Evolutionary conservation across 2,113 vertebrate species (phyloP).

Genomic region (Corythaixoides concolor): DNA sequence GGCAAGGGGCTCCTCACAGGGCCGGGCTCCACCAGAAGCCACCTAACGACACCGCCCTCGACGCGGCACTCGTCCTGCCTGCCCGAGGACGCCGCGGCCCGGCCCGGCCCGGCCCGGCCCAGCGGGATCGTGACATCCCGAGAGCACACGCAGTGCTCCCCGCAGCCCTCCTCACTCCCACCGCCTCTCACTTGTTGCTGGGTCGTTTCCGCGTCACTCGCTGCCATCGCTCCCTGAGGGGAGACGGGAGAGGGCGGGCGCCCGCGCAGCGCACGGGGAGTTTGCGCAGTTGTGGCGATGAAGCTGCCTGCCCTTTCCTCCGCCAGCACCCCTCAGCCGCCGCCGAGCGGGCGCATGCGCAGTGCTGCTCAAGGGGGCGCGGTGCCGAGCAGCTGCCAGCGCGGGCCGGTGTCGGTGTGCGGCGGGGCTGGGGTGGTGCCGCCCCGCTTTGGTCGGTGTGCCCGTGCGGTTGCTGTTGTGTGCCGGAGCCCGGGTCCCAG

Average conservation of each 20-base stretch:
- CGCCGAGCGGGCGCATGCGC: not conserved
- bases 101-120: no score
- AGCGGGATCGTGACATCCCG: not conserved
- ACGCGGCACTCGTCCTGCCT: accelerated
- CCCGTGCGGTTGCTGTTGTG: not conserved
- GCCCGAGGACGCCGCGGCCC: no score
- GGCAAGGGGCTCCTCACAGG: not conserved
- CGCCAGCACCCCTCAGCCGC: accelerated
- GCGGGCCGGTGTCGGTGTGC: accelerated
- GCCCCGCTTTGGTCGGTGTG: not conserved
- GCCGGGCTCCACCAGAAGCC: not conserved
- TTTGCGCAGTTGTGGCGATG: not conserved
- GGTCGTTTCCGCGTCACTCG: accelerated
- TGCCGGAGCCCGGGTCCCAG: no score
- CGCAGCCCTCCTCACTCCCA: not conserved
- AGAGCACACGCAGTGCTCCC: not conserved
- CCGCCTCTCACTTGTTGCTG: constrained; percentile 42
- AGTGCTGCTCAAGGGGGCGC: no score
- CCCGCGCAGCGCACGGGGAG: not conserved
- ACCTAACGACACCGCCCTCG: accelerated
- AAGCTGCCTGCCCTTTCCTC: not conserved
- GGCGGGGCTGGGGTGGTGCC: accelerated
- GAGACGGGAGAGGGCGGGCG: accelerated
- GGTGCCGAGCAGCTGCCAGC: accelerated
- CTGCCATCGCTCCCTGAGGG: not conserved